These are phyloP conservation scores for Megalopta genalis DNA, from an alignment of 1,140 invertebrate genomes.

Conservation along the genomic window DNA sequence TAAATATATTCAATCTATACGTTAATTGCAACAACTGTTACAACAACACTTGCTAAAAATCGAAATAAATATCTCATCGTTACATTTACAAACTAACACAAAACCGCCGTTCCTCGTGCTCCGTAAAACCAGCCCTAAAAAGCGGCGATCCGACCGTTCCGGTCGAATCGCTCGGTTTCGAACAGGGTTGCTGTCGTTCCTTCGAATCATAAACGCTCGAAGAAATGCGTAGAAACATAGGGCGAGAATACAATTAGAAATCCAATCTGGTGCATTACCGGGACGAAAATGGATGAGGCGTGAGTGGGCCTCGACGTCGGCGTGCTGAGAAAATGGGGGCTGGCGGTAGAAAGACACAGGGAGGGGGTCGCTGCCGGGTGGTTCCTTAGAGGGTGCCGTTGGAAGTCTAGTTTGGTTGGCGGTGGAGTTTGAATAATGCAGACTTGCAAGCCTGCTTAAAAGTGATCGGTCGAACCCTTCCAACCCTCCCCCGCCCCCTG, in stretches of 20 bases:
- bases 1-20: too few relatives aligned
- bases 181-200: too few relatives aligned
- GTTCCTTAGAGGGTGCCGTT: slow-evolving; percentile 44
- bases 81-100: too few relatives aligned
- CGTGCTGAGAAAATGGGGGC: background rate
- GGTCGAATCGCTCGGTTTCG: too few relatives aligned
- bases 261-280: slow-evolving; percentile 7
- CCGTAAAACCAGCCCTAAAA: too few relatives aligned
- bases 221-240: background rate
- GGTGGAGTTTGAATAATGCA: slow-evolving; percentile 79
- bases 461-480: slow-evolving; percentile 71
- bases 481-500: background rate
- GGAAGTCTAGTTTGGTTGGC: slow-evolving; percentile 44
- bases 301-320: background rate
- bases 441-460: slow-evolving; percentile 76
- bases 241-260: slow-evolving; percentile 19
- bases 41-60: too few relatives aligned
- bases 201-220: background rate
- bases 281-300: slow-evolving; percentile 47
- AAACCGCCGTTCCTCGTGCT: too few relatives aligned
- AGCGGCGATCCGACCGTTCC: too few relatives aligned
- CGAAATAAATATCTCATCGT: too few relatives aligned
- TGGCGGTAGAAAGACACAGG: slow-evolving; percentile 43
- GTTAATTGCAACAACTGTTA: too few relatives aligned
- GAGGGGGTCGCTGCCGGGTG: background rate